Percentiles rank a stretch among this genome's conserved stretches.
phyloP scores from a whole-genome alignment of 2,888 invertebrate genomes.

The Pollenia griseotomentosa region DNA sequence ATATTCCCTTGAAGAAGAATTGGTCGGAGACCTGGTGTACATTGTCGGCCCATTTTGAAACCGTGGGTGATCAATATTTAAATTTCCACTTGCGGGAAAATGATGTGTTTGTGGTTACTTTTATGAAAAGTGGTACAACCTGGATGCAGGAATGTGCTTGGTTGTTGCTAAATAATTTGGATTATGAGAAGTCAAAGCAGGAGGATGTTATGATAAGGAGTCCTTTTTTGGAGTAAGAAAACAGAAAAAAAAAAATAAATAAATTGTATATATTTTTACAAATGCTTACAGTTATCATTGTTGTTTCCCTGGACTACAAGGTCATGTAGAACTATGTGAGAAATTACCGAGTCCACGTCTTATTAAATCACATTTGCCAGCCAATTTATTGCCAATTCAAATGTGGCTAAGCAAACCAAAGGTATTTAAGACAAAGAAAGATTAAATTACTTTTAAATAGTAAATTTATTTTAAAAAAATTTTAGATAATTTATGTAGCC shows the following conservation, averaged over 20 bases:
- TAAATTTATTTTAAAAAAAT: too few relatives aligned
- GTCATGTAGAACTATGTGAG: slow-evolving; percentile 40
- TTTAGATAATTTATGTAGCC: slow-evolving; percentile 90
- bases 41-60: slow-evolving; percentile 48
- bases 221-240: slow-evolving; percentile 73
- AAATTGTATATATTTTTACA: background rate
- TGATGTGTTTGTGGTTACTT: slow-evolving; percentile 75
- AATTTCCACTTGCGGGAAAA: slow-evolving; percentile 74
- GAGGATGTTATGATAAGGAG: slow-evolving; percentile 59
- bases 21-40: slow-evolving; percentile 70
- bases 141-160: slow-evolving; percentile 77
- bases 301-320: background rate
- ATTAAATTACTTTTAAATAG: too few relatives aligned
- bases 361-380: slow-evolving; percentile 77
- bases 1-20: slow-evolving; percentile 64
- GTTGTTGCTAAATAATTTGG: slow-evolving; percentile 75
- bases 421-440: slow-evolving; percentile 6
- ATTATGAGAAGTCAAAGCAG: slow-evolving; percentile 70
- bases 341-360: slow-evolving; percentile 73
- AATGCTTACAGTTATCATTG: slow-evolving; percentile 6
- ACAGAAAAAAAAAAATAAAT: background rate
- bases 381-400: slow-evolving; percentile 74
- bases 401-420: slow-evolving; percentile 75
- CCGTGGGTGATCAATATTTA: slow-evolving; percentile 42
- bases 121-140: slow-evolving; percentile 76